Evolutionary conservation across 2,113 vertebrate genomes (phyloP).

Genomic region (Bothrops jararaca): DNA sequence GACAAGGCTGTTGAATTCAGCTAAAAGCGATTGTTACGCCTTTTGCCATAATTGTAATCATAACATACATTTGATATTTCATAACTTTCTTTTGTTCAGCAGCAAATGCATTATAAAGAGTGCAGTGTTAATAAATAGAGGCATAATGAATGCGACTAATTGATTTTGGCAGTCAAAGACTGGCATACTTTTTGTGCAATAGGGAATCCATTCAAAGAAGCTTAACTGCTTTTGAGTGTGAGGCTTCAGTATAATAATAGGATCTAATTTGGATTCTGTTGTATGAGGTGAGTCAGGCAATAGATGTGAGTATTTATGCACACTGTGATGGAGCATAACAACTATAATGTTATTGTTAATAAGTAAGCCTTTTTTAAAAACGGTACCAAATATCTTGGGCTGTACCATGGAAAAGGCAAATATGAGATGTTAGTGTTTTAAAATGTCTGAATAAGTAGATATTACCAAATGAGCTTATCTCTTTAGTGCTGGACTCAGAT

Average conservation of each 20-base stretch:
- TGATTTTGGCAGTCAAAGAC: conserved; percentile 81
- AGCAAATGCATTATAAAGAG: conserved; percentile 70
- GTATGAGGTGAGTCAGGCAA: conserved; percentile 68
- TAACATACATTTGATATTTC: conserved; percentile 73
- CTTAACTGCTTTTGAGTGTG: conserved; percentile 77
- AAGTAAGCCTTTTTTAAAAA: conserved; percentile 6
- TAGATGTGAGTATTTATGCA: conserved; percentile 57
- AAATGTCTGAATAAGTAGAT: conserved; percentile 22
- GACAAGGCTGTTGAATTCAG: conserved; percentile 68
- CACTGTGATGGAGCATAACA: conserved; percentile 44
- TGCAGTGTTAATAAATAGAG: conserved; percentile 81
- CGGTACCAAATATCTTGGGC: neutral
- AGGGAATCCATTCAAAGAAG: conserved; percentile 77
- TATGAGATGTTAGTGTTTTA: conserved; percentile 27
- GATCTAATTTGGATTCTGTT: conserved; percentile 74
- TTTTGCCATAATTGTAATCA: conserved; percentile 70
- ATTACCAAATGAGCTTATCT: conserved; percentile 50
- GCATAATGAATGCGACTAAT: conserved; percentile 84
- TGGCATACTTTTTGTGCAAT: conserved; percentile 79
- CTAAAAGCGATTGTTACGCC: conserved; percentile 70
- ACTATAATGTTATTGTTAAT: conserved; percentile 34
- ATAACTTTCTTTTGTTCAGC: conserved; percentile 76
- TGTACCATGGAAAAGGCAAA: conserved; percentile 3
- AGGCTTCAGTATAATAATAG: conserved; percentile 72
- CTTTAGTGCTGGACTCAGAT: conserved; percentile 47